Base-by-base conservation (phyloP, 2,113 vertebrate species). In the Dipodomys merriami region DNA sequence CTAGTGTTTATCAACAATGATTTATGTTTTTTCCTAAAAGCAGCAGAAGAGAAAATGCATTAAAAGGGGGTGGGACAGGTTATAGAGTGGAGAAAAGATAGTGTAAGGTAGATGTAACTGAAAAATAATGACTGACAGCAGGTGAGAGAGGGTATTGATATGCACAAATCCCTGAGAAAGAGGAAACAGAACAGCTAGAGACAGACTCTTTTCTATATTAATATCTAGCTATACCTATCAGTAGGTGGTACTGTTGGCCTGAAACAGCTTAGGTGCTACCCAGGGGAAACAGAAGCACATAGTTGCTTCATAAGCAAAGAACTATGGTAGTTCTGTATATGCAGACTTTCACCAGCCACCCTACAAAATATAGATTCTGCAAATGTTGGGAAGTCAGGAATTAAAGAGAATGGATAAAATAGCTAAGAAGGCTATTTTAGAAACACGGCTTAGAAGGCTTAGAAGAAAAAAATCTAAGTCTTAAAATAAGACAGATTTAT, bases 391-490 rank as follows among this genome's bases (percentile, higher is more conserved):
- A 84, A 35, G 44, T 46, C 68, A 76, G 72, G 72, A 85, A 73
- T 62, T 76, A 76, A 33, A 82, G 5, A 84, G 53, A 73, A 78
- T 1, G 7, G 25, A n/a, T 29, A 30, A 72, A 83, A 73, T 9
- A 49, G 33, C 80, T 53, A 64, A 91, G 69, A 64, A 64, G 29
- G 53, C n/a, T 78, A 30, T 33, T 73, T 76, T 23, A 88, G 1
- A 29, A 88, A 83, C 76, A 83, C 11, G 49, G 33, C 29, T 88
- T 71, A 65, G 4, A 85, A 62, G 60, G 19, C 49, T 71, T 79
- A 80, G 29, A 79, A 92, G 64, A 94, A 94, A 84, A 67, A 86
- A 92, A 77, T 76, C 72, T 86, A 19, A 80, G 60, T 69, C 35
- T 91, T 83, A 27, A 88, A 82, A 74, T 78, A 84, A 35, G 13